Evolutionary conservation across 2,113 vertebrate species (phyloP).

Genomic region (Sceloporus tristichus): DNA sequence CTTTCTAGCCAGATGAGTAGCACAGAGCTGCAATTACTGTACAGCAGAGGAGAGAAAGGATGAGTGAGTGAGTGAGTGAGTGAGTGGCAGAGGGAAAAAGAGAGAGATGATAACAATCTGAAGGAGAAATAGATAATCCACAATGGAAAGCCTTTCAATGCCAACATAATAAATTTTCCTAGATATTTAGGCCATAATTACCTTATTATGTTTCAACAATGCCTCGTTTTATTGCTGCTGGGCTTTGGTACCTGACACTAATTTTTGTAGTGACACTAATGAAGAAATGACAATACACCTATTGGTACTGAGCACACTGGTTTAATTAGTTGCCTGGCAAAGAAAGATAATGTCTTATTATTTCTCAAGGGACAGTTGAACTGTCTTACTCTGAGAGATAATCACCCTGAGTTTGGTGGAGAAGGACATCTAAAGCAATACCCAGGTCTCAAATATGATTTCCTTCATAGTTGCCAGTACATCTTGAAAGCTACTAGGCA

Average conservation of each 20-base stretch:
- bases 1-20: conserved; percentile 10
- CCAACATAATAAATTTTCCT: conserved; percentile 15
- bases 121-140: conserved; percentile 21
- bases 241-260: conserved; percentile 55
- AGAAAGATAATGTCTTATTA: conserved; percentile 57
- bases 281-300: conserved; percentile 54
- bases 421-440: conserved; percentile 51
- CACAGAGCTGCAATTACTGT: conserved; percentile 15
- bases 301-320: conserved; percentile 34
- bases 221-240: conserved; percentile 40
- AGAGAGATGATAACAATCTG: neutral
- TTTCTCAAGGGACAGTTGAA: conserved; percentile 56
- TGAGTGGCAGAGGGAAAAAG: neutral
- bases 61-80: conserved; percentile 8
- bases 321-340: conserved; percentile 65
- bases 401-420: conserved; percentile 43
- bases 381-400: conserved; percentile 64
- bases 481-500: conserved; percentile 49
- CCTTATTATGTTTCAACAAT: conserved; percentile 55
- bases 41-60: neutral
- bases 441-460: conserved; percentile 27
- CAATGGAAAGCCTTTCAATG: conserved; percentile 43
- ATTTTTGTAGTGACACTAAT: conserved; percentile 54
- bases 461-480: conserved; percentile 34
- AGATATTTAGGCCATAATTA: conserved; percentile 62